These are phyloP conservation scores for Exephanes ischioxanthus DNA, from an alignment of 2,888 invertebrate species.

Conservation along the genomic window DNA sequence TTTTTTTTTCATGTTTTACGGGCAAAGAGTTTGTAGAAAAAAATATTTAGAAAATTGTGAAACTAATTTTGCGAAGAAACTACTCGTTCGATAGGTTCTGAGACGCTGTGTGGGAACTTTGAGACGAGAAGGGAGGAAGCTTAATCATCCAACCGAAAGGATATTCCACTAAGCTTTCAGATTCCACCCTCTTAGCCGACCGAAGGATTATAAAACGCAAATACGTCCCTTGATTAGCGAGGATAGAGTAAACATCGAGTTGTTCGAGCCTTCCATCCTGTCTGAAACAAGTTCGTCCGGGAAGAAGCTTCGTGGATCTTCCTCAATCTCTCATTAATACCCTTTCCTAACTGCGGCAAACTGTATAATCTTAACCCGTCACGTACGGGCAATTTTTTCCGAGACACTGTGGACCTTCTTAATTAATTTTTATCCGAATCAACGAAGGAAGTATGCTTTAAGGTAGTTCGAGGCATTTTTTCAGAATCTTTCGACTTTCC, in stretches of 20 bases:
- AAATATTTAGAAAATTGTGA: not conserved
- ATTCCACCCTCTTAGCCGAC: constrained; percentile 83
- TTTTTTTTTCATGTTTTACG: not conserved
- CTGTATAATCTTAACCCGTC: not conserved
- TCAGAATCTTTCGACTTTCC: no score
- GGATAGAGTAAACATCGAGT: constrained; percentile 83
- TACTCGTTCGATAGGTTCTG: constrained; percentile 1
- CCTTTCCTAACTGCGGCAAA: constrained; percentile 17
- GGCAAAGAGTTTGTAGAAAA: not conserved
- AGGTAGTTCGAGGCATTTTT: no score
- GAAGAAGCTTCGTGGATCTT: constrained; percentile 34
- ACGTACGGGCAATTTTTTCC: not conserved
- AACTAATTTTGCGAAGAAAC: not conserved
- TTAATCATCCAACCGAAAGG: constrained; percentile 80
- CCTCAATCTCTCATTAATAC: constrained; percentile 50
- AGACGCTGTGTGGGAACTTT: constrained; percentile 31
- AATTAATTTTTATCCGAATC: not conserved
- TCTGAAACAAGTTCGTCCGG: constrained; percentile 29
- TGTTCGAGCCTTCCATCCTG: constrained; percentile 46
- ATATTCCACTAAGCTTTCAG: constrained; percentile 84
- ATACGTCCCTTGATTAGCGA: constrained; percentile 84
- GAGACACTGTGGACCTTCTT: no score
- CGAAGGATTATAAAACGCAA: constrained; percentile 84
- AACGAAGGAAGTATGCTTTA: not conserved
- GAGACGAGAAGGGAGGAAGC: constrained; percentile 59